phyloP scores from a whole-genome alignment of 2,888 invertebrate genomes.

The Orthosia gracilis region DNA sequence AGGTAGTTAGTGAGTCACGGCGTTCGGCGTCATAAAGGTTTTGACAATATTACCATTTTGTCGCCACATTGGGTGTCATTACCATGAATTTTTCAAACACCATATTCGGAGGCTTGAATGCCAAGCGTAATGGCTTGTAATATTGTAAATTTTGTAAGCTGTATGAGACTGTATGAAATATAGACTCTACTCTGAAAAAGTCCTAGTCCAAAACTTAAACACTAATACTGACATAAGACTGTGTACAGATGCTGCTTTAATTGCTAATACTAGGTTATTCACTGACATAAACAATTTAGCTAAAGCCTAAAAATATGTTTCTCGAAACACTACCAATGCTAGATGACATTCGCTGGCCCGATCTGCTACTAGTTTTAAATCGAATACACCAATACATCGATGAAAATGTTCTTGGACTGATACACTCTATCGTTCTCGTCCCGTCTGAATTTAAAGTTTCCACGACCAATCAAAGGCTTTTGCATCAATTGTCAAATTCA shows the following conservation, averaged over 20 bases:
- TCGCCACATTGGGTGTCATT: background rate
- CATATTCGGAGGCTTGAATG: background rate
- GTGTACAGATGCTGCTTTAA: background rate
- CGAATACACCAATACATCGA: background rate
- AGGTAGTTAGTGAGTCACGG: no score
- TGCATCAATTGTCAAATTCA: conserved; percentile 55
- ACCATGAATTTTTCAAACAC: conserved; percentile 2
- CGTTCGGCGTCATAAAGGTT: background rate
- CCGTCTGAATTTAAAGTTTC: conserved; percentile 25
- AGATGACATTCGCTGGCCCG: background rate
- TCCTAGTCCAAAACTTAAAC: background rate
- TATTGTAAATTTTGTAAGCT: background rate
- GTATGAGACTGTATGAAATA: background rate
- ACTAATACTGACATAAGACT: background rate
- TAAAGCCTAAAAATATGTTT: background rate
- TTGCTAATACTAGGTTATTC: background rate
- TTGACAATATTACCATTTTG: background rate
- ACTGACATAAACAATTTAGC: background rate
- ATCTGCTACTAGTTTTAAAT: background rate
- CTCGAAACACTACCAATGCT: background rate
- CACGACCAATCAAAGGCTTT: conserved; percentile 42
- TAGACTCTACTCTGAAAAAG: background rate
- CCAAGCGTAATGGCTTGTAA: no score
- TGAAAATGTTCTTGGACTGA: background rate
- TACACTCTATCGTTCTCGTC: conserved; percentile 2